Conservation (phyloP, 2,888 invertebrate genomes). For the Cephus pulcher region DNA sequence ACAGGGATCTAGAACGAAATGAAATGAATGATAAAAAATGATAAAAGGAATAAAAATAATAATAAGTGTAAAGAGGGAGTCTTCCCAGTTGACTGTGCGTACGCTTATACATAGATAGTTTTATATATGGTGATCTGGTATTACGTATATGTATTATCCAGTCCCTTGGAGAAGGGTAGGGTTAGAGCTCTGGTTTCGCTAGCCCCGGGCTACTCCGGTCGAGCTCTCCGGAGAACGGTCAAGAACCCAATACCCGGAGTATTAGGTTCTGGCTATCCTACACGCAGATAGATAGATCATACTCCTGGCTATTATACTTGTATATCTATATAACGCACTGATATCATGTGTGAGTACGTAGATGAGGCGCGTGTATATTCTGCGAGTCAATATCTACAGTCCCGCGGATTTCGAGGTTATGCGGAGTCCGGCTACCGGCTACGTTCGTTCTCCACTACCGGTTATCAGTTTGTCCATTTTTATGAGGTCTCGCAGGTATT, state of each 20-base stretch:
- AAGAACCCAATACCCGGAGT: constrained; percentile 44
- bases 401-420: constrained; percentile 14
- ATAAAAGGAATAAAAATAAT: not conserved
- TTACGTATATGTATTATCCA: not conserved
- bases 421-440: not conserved
- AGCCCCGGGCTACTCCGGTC: constrained; percentile 44
- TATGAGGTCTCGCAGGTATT: not conserved
- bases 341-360: not conserved
- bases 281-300: not conserved
- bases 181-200: constrained; percentile 51
- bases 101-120: not conserved
- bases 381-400: constrained; percentile 1
- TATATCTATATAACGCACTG: not conserved
- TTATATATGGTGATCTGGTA: not conserved
- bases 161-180: constrained; percentile 19
- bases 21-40: not conserved
- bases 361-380: not conserved
- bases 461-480: not conserved
- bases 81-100: not conserved
- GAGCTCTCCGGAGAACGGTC: constrained; percentile 39
- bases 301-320: not conserved
- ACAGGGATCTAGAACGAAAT: not conserved
- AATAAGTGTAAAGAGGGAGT: not conserved
- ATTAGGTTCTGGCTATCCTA: constrained; percentile 9
- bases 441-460: not conserved